Percentiles rank a stretch among this genome's conserved stretches.
phyloP scores from a whole-genome alignment of 2,888 invertebrate species.

The Drosophila maculinotata region DNA sequence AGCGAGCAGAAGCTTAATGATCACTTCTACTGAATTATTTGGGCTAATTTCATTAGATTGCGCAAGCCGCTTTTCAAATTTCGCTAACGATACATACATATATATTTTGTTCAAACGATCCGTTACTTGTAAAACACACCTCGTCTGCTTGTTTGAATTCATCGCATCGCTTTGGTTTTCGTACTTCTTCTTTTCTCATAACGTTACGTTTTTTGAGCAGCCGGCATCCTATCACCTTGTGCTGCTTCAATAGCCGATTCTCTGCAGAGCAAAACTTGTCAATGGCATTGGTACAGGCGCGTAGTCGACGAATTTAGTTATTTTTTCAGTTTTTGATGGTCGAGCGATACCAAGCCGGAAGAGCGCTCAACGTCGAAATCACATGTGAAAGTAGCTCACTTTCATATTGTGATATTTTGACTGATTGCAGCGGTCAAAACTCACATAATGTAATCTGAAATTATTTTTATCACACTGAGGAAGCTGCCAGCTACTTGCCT shows the following conservation, averaged over 20 bases:
- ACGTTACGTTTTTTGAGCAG: slow-evolving; percentile 52
- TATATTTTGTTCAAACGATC: not conserved
- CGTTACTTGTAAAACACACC: slow-evolving; percentile 20
- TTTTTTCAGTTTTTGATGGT: slow-evolving; percentile 30
- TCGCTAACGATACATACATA: no score
- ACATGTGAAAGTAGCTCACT: slow-evolving; percentile 13
- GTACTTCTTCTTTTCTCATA: slow-evolving; percentile 32
- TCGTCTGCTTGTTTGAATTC: slow-evolving; percentile 44
- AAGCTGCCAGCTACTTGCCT: slow-evolving; percentile 18
- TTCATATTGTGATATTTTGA: slow-evolving; percentile 9
- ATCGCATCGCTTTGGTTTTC: slow-evolving; percentile 39
- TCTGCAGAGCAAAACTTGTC: slow-evolving; percentile 50
- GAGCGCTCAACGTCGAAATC: slow-evolving; percentile 26
- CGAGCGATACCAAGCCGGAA: slow-evolving; percentile 28
- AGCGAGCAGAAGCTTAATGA: no score
- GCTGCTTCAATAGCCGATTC: slow-evolving; percentile 40
- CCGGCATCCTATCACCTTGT: slow-evolving; percentile 62
- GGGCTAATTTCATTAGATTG: not conserved
- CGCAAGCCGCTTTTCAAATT: no score
- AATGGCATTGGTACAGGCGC: slow-evolving; percentile 63
- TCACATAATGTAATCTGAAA: slow-evolving; percentile 11
- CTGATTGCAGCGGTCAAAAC: slow-evolving; percentile 19
- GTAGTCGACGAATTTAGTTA: slow-evolving; percentile 27
- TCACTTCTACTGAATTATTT: not conserved
- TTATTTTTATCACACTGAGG: slow-evolving; percentile 8